These are phyloP conservation scores for Carterocephalus palaemon DNA, from an alignment of 2,888 invertebrate species.

Conservation along the genomic window DNA sequence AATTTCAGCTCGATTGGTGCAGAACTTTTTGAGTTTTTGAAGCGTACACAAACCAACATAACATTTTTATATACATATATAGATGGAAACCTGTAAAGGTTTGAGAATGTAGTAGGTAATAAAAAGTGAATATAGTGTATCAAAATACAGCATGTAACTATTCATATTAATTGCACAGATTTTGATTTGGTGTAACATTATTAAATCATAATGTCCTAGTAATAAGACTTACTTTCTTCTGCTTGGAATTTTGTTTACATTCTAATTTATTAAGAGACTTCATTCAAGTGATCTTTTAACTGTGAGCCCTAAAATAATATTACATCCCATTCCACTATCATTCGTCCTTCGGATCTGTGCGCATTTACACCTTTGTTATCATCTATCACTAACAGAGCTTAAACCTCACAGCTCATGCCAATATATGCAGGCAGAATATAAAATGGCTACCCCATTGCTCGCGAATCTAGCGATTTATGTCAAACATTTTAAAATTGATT, in stretches of 20 bases:
- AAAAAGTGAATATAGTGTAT: no score
- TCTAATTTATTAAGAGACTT: constrained; percentile 6
- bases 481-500: constrained; percentile 8
- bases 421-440: constrained; percentile 29
- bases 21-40: no score
- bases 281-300: background rate
- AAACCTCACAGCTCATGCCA: constrained; percentile 15
- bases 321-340: constrained; percentile 18
- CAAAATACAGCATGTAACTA: no score
- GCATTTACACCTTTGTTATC: constrained; percentile 37
- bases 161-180: no score
- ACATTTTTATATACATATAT: no score
- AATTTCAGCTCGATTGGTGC: no score
- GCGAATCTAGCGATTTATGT: constrained; percentile 16
- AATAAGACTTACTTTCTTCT: constrained; percentile 12
- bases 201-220: background rate
- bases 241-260: constrained; percentile 16
- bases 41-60: no score
- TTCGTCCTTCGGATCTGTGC: constrained; percentile 35
- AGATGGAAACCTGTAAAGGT: no score
- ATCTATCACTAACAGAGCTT: constrained; percentile 28
- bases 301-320: constrained; percentile 1
- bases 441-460: constrained; percentile 36
- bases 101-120: no score
- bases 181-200: no score